phyloP scores from a whole-genome alignment of 2,113 vertebrate species.

The Lampris megalopsis region DNA sequence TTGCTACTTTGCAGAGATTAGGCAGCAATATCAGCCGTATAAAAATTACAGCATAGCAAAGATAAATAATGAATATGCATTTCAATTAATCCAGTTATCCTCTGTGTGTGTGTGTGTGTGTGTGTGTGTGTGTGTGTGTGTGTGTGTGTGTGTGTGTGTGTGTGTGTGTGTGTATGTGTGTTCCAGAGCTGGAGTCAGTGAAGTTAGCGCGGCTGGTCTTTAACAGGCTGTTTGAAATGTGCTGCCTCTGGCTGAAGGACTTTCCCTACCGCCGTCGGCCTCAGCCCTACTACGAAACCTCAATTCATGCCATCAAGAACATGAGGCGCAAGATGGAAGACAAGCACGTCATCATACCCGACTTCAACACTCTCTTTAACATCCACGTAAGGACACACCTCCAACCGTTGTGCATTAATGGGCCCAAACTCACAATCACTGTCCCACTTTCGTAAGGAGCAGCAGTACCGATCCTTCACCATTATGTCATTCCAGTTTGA shows the following conservation, averaged over 20 bases:
- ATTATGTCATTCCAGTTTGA: no score
- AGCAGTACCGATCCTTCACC: not conserved
- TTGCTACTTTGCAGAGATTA: no score
- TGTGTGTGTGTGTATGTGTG: slow-evolving; percentile 36
- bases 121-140: no score
- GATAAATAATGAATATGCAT: no score
- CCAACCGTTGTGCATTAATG: no score
- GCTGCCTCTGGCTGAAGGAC: slow-evolving; percentile 94
- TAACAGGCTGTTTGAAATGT: slow-evolving; percentile 91
- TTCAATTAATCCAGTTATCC: no score
- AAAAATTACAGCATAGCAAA: no score
- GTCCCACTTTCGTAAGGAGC: not conserved
- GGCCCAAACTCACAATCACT: not conserved
- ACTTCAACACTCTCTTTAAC: slow-evolving; percentile 98
- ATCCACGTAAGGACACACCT: slow-evolving; percentile 62
- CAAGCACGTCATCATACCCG: slow-evolving; percentile 97
- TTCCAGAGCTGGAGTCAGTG: slow-evolving; percentile 91
- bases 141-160: slow-evolving; percentile 4
- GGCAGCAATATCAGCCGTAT: no score
- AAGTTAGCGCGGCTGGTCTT: slow-evolving; percentile 92
- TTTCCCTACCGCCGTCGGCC: slow-evolving; percentile 90
- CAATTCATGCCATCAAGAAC: slow-evolving; percentile 99
- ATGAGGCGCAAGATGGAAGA: slow-evolving; percentile 99
- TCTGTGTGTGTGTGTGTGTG: no score
- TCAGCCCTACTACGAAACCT: slow-evolving; percentile 95